Conservation (phyloP, 2,113 vertebrate species). For the Cyanoderma ruficeps region DNA sequence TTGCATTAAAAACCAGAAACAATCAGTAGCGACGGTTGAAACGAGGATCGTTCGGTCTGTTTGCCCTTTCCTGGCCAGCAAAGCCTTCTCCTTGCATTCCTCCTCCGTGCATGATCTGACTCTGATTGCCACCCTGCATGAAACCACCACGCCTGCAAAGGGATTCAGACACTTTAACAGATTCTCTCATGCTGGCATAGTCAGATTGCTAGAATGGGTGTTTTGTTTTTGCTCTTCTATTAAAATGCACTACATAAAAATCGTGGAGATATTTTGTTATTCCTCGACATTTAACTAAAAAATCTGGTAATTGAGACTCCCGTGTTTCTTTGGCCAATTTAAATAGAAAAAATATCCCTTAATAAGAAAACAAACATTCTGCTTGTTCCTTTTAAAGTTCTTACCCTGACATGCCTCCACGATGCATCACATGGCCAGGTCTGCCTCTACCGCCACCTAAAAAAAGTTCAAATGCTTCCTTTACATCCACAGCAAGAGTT, state of each 20-base stretch:
- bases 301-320: not conserved
- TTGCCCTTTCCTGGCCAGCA: constrained; percentile 79
- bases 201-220: not conserved
- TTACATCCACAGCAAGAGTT: not conserved
- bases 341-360: not conserved
- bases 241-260: not conserved
- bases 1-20: constrained; percentile 52
- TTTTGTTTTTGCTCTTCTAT: not conserved
- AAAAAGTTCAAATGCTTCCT: not conserved
- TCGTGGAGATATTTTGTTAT: not conserved
- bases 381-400: not conserved
- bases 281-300: not conserved
- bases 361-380: not conserved
- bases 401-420: constrained; percentile 87
- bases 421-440: constrained; percentile 84
- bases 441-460: constrained; percentile 81
- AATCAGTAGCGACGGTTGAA: constrained; percentile 80
- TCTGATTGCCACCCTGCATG: constrained; percentile 85
- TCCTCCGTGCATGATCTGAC: constrained; percentile 86
- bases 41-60: constrained; percentile 73
- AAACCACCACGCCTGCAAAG: constrained; percentile 83
- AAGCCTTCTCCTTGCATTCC: constrained; percentile 87
- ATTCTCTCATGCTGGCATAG: not conserved
- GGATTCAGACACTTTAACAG: not conserved
- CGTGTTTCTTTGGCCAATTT: not conserved